Conservation (phyloP, 2,113 vertebrate genomes). For the Erythrolamprus reginae region DNA sequence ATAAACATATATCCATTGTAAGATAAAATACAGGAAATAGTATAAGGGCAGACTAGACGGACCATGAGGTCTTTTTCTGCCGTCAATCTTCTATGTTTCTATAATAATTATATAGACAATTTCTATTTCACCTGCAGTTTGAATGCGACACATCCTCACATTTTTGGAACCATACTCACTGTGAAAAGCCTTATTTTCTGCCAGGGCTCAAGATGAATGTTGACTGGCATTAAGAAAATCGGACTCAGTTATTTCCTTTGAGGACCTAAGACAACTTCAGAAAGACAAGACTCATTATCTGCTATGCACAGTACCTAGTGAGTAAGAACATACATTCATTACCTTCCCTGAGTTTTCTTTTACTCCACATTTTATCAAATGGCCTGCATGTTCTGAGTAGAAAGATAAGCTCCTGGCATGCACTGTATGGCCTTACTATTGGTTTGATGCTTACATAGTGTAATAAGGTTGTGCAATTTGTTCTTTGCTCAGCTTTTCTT, state of each 20-base stretch:
- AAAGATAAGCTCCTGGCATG: constrained; percentile 28
- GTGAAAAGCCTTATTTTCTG: not conserved
- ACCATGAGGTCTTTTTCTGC: too few relatives aligned
- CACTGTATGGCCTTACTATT: constrained; percentile 3
- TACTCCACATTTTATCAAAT: constrained; percentile 20
- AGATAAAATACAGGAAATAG: too few relatives aligned
- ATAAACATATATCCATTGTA: too few relatives aligned
- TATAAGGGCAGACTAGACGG: too few relatives aligned
- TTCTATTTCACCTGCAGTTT: not conserved
- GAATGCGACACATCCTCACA: not conserved
- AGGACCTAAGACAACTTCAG: not conserved
- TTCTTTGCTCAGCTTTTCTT: not conserved
- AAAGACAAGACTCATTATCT: not conserved
- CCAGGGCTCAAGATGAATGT: not conserved
- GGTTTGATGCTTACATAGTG: constrained; percentile 7
- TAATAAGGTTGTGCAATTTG: not conserved
- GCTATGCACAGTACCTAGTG: not conserved
- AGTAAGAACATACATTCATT: not conserved
- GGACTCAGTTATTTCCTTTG: not conserved
- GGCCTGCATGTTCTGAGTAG: constrained; percentile 5
- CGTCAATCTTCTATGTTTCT: too few relatives aligned
- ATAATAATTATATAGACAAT: not conserved
- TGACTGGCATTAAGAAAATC: accelerated
- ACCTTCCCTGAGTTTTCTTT: constrained; percentile 6
- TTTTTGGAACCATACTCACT: not conserved